Evolutionary conservation across 2,888 invertebrate genomes (phyloP), one percentile per base, ranked within the genome.

Genomic region (Acleris laterana): DNA sequence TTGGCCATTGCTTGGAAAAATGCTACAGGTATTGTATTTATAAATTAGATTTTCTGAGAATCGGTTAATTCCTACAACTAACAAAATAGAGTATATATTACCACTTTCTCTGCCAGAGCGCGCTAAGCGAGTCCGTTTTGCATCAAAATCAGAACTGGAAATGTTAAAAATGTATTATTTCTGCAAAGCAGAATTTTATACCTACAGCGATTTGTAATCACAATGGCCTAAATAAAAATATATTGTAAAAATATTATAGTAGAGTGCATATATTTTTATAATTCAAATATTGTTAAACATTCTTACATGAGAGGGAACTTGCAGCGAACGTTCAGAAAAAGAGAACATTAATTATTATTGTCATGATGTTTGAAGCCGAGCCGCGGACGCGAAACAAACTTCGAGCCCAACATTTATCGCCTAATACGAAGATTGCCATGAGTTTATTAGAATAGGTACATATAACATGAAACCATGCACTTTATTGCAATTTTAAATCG

Each of bases 321-420:
- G 68, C 62, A 52, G 55, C 59, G 46, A 66, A 63, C 70, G 71
- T 77, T 82, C 81, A 83, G 84, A 83, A 85, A 89, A 88, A 90
- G 89, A 89, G 78, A 84, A 79, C 74, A 77, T 81, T 80, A 78
- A 83, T 77, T 83, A 84, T 79, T 92, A 92, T 91, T 92, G 91
- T 91, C 91, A 91, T 87, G 86, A 85, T 85, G 79, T 78, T 78
- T 81, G 75, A 80, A 80, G 77, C 80, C 78, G 70, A 49, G 62
- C 42, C 59, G 55, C n/a, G 56, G 65, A 56, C 59, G 22, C 44
- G 53, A 56, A 56, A 50, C 50, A 50, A 60, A 50, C 56, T 28
- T 17, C 65, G 59, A 53, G 28, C 48, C 58, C 32, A 59, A 49
- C 53, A 59, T 63, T 63, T 65, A 68, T 51, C 42, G 19, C 60